Evolutionary conservation across 2,113 vertebrate genomes (phyloP).

Genomic region (Micronycteris hirsuta): DNA sequence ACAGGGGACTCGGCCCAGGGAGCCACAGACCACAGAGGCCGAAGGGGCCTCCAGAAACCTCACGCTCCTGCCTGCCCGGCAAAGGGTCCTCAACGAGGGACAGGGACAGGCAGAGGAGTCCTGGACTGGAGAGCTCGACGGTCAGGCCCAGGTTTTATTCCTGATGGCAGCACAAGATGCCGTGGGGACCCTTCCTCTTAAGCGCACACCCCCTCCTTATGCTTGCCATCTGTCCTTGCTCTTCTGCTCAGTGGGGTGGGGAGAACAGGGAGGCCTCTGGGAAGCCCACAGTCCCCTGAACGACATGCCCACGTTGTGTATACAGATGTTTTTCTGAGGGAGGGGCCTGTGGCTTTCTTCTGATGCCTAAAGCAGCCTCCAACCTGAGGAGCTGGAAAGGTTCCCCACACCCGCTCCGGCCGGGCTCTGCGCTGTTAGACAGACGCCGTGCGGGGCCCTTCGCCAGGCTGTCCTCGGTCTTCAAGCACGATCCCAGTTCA

Average conservation of each 20-base stretch:
- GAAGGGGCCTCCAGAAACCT: neutral
- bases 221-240: neutral
- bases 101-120: neutral
- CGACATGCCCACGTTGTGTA: neutral
- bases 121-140: neutral
- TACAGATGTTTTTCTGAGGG: neutral
- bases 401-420: neutral
- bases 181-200: neutral
- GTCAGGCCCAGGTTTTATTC: neutral
- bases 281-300: neutral
- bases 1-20: neutral
- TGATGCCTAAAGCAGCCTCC: neutral
- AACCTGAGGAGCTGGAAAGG: neutral
- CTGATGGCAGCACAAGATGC: neutral
- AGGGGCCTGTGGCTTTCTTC: neutral
- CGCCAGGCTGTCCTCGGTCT: neutral
- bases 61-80: neutral
- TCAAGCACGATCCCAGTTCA: neutral
- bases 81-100: neutral
- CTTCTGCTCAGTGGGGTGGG: neutral
- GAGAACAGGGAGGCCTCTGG: neutral
- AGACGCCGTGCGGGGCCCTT: neutral
- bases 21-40: neutral
- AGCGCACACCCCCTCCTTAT: neutral
- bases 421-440: neutral